Conservation (phyloP, 2,797 vertebrate genomes). For the Acestrorhynchus altus region DNA sequence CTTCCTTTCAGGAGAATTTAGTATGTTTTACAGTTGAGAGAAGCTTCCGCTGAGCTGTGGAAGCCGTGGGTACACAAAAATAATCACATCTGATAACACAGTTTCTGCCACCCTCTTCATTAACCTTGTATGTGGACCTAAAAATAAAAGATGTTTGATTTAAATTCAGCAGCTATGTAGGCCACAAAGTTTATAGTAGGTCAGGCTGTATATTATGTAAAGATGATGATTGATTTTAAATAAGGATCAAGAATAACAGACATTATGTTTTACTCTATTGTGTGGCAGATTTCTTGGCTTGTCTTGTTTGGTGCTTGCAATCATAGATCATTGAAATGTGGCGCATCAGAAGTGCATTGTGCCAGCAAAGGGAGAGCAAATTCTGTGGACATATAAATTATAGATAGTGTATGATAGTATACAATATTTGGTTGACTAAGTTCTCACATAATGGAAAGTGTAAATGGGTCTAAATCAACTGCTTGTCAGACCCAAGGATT, state of each 20-base stretch:
- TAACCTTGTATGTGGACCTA: conserved; percentile 43
- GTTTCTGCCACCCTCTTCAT: conserved; percentile 32
- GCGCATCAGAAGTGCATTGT: neutral
- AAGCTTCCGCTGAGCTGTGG: neutral
- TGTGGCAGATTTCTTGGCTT: neutral
- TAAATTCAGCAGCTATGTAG: conserved; percentile 38
- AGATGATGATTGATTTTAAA: neutral
- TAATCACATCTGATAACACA: conserved; percentile 21
- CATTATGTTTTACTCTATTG: neutral
- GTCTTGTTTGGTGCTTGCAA: neutral
- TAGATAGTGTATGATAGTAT: no score
- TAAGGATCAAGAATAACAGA: neutral
- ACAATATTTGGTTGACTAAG: no score
- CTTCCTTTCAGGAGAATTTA: neutral
- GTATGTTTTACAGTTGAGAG: neutral
- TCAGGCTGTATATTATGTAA: conserved; percentile 18
- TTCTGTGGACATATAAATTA: no score
- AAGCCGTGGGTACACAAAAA: neutral
- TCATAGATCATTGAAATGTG: neutral
- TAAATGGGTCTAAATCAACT: no score
- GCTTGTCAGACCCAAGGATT: no score
- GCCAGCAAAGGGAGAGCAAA: no score
- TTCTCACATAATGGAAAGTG: no score
- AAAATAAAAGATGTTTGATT: conserved; percentile 41
- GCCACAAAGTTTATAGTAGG: conserved; percentile 20